phyloP scores from a whole-genome alignment of 2,797 vertebrate species.

The Myotis vivesi region DNA sequence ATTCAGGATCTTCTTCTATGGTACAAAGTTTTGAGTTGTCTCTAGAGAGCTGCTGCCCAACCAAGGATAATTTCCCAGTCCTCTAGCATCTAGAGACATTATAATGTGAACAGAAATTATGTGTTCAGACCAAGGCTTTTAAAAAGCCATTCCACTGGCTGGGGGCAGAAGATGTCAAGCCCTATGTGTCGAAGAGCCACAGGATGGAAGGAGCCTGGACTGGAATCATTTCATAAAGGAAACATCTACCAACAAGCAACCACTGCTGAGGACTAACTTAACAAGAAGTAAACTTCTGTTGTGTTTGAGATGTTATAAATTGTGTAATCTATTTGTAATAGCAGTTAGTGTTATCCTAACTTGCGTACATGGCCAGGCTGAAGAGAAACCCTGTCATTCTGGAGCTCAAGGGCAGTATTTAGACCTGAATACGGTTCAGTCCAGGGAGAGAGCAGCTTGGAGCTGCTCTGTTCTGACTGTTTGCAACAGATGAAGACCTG shows the following conservation, averaged over 20 bases:
- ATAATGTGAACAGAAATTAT: not conserved
- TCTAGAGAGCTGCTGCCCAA: not conserved
- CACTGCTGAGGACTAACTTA: not conserved
- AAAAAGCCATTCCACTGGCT: not conserved
- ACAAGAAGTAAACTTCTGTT: not conserved
- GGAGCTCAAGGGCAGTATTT: not conserved
- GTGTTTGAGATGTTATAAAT: not conserved
- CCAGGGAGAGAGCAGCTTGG: not conserved
- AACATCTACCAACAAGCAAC: not conserved
- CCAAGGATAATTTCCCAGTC: not conserved
- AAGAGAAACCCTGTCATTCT: not conserved
- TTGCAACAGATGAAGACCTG: not conserved
- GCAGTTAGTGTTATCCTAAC: not conserved
- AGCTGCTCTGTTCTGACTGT: not conserved
- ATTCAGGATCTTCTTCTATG: not conserved
- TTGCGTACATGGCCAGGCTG: not conserved
- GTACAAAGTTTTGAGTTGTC: not conserved
- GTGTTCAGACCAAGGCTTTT: not conserved
- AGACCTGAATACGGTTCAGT: not conserved
- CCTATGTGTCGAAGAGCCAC: not conserved
- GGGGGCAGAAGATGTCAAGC: not conserved
- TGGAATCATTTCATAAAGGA: not conserved
- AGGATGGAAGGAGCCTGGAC: not conserved
- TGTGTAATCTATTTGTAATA: not conserved
- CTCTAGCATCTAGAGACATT: not conserved